Conservation (phyloP, 2,113 vertebrate species). For the Corvus cornix region DNA sequence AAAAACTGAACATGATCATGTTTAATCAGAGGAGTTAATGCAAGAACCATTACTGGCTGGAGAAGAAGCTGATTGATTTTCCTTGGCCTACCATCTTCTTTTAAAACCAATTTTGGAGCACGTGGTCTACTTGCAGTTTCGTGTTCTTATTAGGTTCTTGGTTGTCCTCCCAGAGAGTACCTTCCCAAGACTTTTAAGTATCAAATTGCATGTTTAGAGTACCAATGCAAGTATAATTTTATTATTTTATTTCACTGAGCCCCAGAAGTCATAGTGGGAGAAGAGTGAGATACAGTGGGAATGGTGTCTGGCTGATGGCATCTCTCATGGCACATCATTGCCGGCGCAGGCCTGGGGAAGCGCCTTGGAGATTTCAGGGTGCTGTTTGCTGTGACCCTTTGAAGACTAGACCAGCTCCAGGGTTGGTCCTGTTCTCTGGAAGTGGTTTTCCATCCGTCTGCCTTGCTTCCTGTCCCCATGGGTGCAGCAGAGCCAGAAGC, state of each 20-base stretch:
- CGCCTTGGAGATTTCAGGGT: not conserved
- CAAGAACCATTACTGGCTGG: not conserved
- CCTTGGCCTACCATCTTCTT: not conserved
- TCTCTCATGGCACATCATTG: fast-evolving
- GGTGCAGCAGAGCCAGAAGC: not conserved
- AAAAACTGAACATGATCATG: not conserved
- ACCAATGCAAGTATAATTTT: not conserved
- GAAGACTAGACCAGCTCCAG: not conserved
- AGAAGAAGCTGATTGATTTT: not conserved
- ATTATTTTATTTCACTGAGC: not conserved
- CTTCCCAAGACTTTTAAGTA: not conserved
- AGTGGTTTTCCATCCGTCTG: not conserved
- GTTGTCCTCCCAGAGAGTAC: not conserved
- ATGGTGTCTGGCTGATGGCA: fast-evolving
- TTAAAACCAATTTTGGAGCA: not conserved
- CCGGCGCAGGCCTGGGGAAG: not conserved
- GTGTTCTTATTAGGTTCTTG: not conserved
- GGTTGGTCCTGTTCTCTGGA: not conserved
- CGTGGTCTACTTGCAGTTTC: not conserved
- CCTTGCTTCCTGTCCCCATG: not conserved
- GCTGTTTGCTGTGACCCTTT: not conserved
- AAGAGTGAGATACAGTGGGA: not conserved
- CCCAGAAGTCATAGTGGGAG: not conserved
- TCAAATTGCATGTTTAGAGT: not conserved
- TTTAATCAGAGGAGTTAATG: not conserved